phyloP scores from a whole-genome alignment of 2,797 vertebrate genomes.

The Pempheris klunzingeri region DNA sequence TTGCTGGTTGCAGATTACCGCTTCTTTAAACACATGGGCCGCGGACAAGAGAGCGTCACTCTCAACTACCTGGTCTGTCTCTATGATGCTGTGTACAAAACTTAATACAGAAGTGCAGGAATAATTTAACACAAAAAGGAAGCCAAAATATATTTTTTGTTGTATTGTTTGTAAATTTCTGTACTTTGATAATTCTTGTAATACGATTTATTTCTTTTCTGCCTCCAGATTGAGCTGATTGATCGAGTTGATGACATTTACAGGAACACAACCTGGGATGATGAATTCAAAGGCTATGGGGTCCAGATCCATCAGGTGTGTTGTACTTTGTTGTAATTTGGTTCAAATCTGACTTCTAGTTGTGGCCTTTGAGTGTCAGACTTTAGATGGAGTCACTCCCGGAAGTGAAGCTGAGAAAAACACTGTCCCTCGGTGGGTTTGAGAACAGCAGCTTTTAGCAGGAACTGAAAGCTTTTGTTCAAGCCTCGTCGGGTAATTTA shows the following conservation, averaged over 20 bases:
- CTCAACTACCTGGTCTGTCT: constrained; percentile 94
- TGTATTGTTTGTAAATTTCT: neutral
- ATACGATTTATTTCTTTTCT: constrained; percentile 27
- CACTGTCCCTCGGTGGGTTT: constrained; percentile 32
- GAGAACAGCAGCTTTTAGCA: constrained; percentile 42
- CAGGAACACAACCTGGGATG: constrained; percentile 95
- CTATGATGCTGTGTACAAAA: neutral
- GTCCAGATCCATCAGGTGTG: constrained; percentile 97
- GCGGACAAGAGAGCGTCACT: constrained; percentile 95
- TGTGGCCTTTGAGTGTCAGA: neutral
- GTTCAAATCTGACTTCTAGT: neutral
- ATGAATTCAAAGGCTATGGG: constrained; percentile 91
- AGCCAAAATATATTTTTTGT: no score
- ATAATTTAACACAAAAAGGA: neutral
- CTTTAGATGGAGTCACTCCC: constrained; percentile 28
- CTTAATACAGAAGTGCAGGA: neutral
- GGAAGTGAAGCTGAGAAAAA: constrained; percentile 49
- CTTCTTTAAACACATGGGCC: constrained; percentile 95
- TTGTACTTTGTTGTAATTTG: neutral
- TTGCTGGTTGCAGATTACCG: constrained; percentile 97
- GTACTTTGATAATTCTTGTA: neutral
- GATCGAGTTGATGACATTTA: constrained; percentile 99
- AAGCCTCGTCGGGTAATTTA: constrained; percentile 58
- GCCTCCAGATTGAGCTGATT: constrained; percentile 93
- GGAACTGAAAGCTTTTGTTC: constrained; percentile 71